These are phyloP conservation scores for Nemurella pictetii DNA, from an alignment of 2,888 invertebrate genomes.

Conservation along the genomic window DNA sequence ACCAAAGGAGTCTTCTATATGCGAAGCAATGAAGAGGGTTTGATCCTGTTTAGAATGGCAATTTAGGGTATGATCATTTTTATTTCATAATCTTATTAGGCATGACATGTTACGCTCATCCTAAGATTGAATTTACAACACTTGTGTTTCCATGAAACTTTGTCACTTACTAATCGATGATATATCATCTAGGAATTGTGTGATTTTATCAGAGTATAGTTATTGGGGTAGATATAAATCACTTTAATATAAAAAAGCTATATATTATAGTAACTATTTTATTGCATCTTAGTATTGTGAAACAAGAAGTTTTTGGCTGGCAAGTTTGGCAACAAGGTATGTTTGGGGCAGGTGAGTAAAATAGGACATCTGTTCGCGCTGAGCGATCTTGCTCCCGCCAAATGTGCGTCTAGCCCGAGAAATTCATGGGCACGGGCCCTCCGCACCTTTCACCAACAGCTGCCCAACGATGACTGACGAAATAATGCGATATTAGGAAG, in stretches of 20 bases:
- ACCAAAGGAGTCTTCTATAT: not conserved
- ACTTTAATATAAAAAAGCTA: too few relatives aligned
- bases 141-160: too few relatives aligned
- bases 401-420: constrained; percentile 8
- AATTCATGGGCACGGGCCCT: too few relatives aligned
- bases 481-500: not conserved
- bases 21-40: not conserved
- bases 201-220: too few relatives aligned
- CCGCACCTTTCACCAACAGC: not conserved
- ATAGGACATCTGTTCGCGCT: not conserved
- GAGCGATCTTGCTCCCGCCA: constrained; percentile 1
- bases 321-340: constrained; percentile 11
- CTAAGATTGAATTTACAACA: too few relatives aligned
- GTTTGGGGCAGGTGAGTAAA: constrained; percentile 6
- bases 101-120: not conserved
- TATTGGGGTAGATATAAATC: too few relatives aligned
- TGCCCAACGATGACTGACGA: not conserved
- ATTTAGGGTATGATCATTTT: not conserved
- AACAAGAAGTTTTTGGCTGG: not conserved
- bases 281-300: too few relatives aligned
- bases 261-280: too few relatives aligned
- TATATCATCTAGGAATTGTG: too few relatives aligned
- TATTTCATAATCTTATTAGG: not conserved
- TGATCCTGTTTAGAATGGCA: not conserved
- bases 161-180: too few relatives aligned